Evolutionary conservation across 1,140 invertebrate species (phyloP).

Genomic region (Drosophila grimshawi): DNA sequence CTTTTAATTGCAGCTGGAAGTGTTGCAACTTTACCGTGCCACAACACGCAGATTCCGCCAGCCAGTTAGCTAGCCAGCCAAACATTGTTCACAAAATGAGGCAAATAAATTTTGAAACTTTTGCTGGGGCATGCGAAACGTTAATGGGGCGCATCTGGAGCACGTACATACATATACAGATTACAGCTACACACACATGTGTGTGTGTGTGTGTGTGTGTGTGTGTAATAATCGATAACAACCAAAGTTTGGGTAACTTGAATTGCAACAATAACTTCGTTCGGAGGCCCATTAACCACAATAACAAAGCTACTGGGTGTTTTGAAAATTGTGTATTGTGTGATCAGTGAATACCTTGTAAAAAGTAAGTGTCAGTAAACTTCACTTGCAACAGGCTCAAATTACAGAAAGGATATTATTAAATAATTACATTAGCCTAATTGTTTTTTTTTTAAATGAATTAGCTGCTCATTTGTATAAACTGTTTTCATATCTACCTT

Average conservation of each 20-base stretch:
- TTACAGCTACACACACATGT: neutral
- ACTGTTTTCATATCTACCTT: too few species aligned
- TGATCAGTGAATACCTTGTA: slow-evolving; percentile 9
- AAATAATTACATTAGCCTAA: too few species aligned
- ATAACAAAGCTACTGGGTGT: neutral
- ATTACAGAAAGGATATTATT: too few species aligned
- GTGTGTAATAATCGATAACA: slow-evolving; percentile 60
- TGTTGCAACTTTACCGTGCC: slow-evolving; percentile 64
- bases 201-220: slow-evolving; percentile 17
- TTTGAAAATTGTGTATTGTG: neutral
- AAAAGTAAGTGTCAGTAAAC: neutral
- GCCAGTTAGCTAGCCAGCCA: slow-evolving; percentile 16
- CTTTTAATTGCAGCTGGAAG: slow-evolving; percentile 78
- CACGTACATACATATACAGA: slow-evolving; percentile 32
- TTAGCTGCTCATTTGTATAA: too few species aligned
- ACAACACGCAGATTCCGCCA: slow-evolving; percentile 70
- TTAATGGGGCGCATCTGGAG: slow-evolving; percentile 51
- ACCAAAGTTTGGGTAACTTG: slow-evolving; percentile 23
- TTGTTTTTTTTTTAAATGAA: too few species aligned
- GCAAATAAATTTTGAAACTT: slow-evolving; percentile 73
- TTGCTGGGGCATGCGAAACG: slow-evolving; percentile 40
- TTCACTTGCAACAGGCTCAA: neutral
- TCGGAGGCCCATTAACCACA: slow-evolving; percentile 64
- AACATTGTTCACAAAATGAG: slow-evolving; percentile 76
- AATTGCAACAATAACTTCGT: slow-evolving; percentile 33